Evolutionary conservation across 2,113 vertebrate species (phyloP), one percentile per base, ranked within the genome.

Genomic region (Alaudala cheleensis): DNA sequence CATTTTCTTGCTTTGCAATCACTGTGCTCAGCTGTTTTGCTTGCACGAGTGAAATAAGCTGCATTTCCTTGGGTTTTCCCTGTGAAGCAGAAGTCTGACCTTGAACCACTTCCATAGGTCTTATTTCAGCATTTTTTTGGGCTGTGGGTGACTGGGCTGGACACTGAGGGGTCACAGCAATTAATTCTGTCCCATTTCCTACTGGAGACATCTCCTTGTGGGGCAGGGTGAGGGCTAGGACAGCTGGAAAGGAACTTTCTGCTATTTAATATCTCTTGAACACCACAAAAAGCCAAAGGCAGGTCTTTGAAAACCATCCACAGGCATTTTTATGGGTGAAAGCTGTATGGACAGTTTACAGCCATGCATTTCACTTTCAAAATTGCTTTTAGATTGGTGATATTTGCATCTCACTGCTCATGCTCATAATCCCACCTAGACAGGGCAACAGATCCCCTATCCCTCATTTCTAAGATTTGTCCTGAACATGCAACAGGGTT

Each of bases 401-500:
- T 22, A 50, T 6, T 34, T 47, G 44, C 70, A 66, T 57, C 37
- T 72, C 20, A 3, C 24, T 0, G 1, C 19, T 54, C 1, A 0
- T 29, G 26, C 54, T 72, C 17, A 37, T 60, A 50, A 87, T 37
- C 22, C 26, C 20, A 57, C 12, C 45, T 61, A 58, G 62, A 78
- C 39, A 31, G 20, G 39, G n/a, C 47, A 66, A 71, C 33, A 54
- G 39, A 45, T 82, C 73, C 22, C 49, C 61, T 57, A 4, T 8
- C 34, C 33, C 14, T 73, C 17, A 29, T 56, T 87, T 25, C 4
- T 11, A 33, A 34, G 20, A 31, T 72, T 69, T 73, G 57, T 45
- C 37, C 47, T 9, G 3, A 39, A 11, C 5, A 1, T 19, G 28
- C 29, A 34, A 10, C 0, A 0, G n/a, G 10, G 21, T 34, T 76